Evolutionary conservation across 2,888 invertebrate genomes (phyloP), one percentile per base, ranked within the genome.

Genomic region (Mythimna albipuncta): DNA sequence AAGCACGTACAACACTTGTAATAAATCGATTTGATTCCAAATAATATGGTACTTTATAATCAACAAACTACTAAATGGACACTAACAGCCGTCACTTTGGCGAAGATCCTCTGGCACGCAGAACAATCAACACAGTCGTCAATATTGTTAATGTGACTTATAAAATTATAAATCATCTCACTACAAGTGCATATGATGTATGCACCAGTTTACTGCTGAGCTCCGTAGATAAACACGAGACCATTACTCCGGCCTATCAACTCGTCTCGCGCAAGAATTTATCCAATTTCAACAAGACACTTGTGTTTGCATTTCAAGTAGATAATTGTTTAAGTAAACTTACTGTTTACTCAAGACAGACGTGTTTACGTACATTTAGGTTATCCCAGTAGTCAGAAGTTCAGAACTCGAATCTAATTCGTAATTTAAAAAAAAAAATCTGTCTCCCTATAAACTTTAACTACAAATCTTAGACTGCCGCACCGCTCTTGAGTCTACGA

Each of bases 71-170:
- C 11, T 44, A 50, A 69, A 68, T 61, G 9, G 44, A 71, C 64
- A 72, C 54, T 57, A 78, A 75, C 85, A 81, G 74, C 76, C 75
- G 81, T 62, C 64, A 38, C 7, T 69, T 78, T 83, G 84, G 78
- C 84, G 62, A 64, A 32, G 21, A 10, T 57, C n/a, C 57, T 57
- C 64, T 81, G 79, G 69, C 82, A 75, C 64, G 54, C 21, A 38
- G 32, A 68, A 62, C 59, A 64, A 58, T 62, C 21, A 77, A 58
- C 75, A 55, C 13, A 21, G 13, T 44, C 58, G 47, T 73, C 47
- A 73, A 63, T 66, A 79, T 64, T 72, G 21, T 50, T 41, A 54
- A 52, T 58, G 35, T 59, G n/a, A 41, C 54, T 2, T 44, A 32
- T 6, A 72, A 65, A 79, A 57, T 32, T 52, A 78, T 71, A 44